Evolutionary conservation across 2,113 vertebrate genomes (phyloP).

Genomic region (Martes martes): DNA sequence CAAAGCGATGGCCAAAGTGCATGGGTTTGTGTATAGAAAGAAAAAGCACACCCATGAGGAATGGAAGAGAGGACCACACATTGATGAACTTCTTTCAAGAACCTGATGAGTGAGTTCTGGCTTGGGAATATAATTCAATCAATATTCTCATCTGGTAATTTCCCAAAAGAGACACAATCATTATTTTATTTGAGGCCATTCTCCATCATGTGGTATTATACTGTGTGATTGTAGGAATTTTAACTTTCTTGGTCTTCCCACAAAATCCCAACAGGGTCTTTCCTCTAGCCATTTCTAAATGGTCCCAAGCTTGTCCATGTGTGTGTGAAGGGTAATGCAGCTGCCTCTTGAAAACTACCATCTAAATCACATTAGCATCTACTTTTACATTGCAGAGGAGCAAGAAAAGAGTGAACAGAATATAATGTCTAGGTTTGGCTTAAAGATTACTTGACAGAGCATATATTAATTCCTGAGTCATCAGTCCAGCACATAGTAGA

Average conservation of each 20-base stretch:
- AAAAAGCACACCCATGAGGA: not conserved
- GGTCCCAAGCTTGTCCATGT: not conserved
- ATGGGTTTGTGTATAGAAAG: not conserved
- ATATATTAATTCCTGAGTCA: not conserved
- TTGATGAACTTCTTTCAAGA: not conserved
- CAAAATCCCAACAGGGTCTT: not conserved
- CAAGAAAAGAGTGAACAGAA: not conserved
- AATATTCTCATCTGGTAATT: not conserved
- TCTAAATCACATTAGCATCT: not conserved
- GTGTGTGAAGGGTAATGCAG: not conserved
- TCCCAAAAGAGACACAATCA: not conserved
- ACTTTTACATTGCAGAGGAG: not conserved
- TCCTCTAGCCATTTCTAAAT: not conserved
- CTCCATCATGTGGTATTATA: not conserved
- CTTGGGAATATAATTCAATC: not conserved
- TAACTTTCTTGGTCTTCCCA: not conserved
- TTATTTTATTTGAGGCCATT: not conserved
- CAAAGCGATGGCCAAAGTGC: not conserved
- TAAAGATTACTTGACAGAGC: not conserved
- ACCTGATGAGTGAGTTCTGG: not conserved
- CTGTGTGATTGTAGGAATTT: not conserved
- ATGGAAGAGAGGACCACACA: not conserved
- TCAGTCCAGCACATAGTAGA: not conserved
- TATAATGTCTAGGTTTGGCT: not conserved
- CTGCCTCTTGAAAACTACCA: not conserved